phyloP scores from a whole-genome alignment of 2,797 vertebrate species.

The Scarus forsteni region DNA sequence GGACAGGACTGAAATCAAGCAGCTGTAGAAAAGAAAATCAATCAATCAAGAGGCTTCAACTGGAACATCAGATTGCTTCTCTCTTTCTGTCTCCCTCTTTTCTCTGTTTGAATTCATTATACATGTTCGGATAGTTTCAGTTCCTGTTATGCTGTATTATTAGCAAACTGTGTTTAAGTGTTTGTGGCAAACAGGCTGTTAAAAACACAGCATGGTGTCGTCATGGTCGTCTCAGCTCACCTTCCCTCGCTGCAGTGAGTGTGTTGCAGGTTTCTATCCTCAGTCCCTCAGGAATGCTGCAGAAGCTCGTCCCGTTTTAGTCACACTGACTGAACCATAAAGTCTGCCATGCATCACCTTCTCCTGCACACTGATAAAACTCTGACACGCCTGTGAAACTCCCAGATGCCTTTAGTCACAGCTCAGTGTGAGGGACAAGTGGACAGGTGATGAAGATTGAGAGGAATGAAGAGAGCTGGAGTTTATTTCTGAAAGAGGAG shows the following conservation, averaged over 20 bases:
- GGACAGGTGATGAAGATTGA: neutral
- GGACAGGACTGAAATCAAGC: too few species aligned
- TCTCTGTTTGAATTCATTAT: too few species aligned
- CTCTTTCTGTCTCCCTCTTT: too few species aligned
- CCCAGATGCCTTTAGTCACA: constrained; percentile 31
- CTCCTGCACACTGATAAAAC: constrained; percentile 40
- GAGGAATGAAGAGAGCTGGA: constrained; percentile 15
- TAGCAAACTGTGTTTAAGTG: neutral
- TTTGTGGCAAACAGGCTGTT: constrained; percentile 15
- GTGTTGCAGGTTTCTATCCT: constrained; percentile 49
- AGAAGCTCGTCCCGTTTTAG: constrained; percentile 56
- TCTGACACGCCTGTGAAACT: constrained; percentile 18
- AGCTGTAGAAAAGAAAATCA: too few species aligned
- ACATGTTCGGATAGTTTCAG: too few species aligned
- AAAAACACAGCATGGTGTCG: constrained; percentile 25
- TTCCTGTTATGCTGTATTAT: neutral
- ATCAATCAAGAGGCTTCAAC: too few species aligned
- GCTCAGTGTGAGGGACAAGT: constrained; percentile 49
- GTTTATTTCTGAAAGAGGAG: constrained; percentile 8
- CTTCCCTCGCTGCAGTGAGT: constrained; percentile 37
- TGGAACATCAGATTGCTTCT: too few species aligned
- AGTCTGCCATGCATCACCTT: constrained; percentile 49
- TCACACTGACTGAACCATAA: constrained; percentile 27
- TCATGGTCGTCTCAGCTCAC: constrained; percentile 28
- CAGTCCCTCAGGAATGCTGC: constrained; percentile 58